Conservation (phyloP, 2,888 invertebrate genomes). For the Orgyia antiqua region DNA sequence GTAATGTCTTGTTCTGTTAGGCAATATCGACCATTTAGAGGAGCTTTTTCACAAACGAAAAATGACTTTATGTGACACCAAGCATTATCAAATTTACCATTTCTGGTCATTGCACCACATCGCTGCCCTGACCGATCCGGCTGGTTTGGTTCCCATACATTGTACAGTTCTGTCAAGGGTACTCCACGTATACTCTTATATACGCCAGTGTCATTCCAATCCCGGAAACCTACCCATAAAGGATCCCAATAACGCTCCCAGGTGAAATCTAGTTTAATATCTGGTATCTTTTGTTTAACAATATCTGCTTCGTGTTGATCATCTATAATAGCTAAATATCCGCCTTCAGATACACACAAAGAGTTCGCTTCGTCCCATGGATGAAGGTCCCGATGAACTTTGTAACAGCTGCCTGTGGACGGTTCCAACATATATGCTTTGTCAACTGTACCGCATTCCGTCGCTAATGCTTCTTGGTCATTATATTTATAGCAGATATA, state of each 20-base stretch:
- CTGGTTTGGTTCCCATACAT: background rate
- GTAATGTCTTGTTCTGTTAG: background rate
- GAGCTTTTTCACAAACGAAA: constrained; percentile 5
- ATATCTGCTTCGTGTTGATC: constrained; percentile 1
- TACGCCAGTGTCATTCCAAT: constrained; percentile 1
- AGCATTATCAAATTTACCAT: constrained; percentile 1
- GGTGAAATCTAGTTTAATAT: background rate
- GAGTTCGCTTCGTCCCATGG: constrained; percentile 5
- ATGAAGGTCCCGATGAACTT: constrained; percentile 1
- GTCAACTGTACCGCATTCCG: constrained; percentile 4
- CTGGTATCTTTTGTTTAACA: background rate
- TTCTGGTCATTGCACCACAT: background rate
- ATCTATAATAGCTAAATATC: constrained; percentile 2
- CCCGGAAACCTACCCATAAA: constrained; percentile 1
- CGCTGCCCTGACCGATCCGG: background rate
- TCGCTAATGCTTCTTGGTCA: background rate
- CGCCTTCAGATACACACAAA: constrained; percentile 5
- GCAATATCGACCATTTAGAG: background rate
- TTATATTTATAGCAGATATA: constrained; percentile 5
- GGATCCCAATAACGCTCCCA: background rate
- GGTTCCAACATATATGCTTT: constrained; percentile 1
- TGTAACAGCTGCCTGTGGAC: constrained; percentile 4
- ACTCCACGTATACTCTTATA: constrained; percentile 5
- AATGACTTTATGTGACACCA: background rate
- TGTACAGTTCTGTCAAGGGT: constrained; percentile 1